These are phyloP conservation scores for Pogonomyrmex californicus DNA, from an alignment of 1,140 invertebrate species.

Conservation along the genomic window DNA sequence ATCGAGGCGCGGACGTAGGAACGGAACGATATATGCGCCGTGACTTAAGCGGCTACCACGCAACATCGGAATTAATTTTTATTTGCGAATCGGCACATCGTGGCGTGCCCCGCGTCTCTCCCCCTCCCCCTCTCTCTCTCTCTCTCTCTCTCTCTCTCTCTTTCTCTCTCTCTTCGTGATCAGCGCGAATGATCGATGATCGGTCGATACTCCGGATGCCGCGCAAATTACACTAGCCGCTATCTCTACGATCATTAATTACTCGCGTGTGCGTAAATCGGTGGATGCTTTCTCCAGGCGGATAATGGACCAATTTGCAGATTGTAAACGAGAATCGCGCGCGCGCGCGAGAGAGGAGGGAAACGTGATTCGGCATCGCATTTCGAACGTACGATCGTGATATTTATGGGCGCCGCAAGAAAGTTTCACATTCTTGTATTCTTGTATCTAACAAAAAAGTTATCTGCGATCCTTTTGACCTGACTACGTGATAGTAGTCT, in stretches of 20 bases:
- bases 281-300: constrained; percentile 36
- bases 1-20: constrained; percentile 45
- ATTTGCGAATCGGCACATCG: constrained; percentile 52
- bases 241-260: constrained; percentile 72
- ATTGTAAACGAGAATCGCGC: constrained; percentile 66
- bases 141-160: too few species aligned
- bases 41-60: constrained; percentile 33
- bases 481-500: not conserved
- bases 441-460: not conserved
- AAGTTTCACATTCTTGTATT: not conserved
- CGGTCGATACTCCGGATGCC: constrained; percentile 62
- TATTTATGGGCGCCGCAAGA: constrained; percentile 35
- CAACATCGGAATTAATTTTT: constrained; percentile 54
- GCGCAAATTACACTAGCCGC: constrained; percentile 65
- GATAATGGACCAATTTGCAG: constrained; percentile 67
- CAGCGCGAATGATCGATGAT: constrained; percentile 68
- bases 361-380: constrained; percentile 52
- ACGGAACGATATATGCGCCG: constrained; percentile 41
- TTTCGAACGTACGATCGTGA: constrained; percentile 29
- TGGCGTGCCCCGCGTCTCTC: constrained; percentile 28
- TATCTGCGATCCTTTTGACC: not conserved
- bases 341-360: constrained; percentile 38
- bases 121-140: too few species aligned
- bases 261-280: constrained; percentile 58
- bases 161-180: constrained; percentile 10